Conservation (phyloP, 2,113 vertebrate species). For the Thalassoma bifasciatum region DNA sequence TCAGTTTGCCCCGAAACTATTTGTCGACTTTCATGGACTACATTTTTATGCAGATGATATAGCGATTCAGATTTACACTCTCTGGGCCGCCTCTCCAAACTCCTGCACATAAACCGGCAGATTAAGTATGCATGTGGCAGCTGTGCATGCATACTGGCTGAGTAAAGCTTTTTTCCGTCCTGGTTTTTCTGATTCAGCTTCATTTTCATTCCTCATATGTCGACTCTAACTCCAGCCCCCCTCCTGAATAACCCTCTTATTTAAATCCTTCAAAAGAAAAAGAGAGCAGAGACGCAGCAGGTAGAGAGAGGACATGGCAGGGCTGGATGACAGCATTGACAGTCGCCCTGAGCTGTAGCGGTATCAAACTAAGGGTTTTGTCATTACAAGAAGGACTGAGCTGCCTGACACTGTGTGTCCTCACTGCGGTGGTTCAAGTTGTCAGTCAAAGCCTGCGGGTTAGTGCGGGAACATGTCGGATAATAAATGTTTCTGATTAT, state of each 20-base stretch:
- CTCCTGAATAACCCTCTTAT: constrained; percentile 1
- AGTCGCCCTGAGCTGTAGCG: constrained; percentile 43
- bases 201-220: constrained; percentile 34
- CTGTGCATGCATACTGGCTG: background rate
- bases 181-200: constrained; percentile 7
- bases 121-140: constrained; percentile 9
- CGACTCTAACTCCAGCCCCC: constrained; percentile 10
- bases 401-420: constrained; percentile 30
- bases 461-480: background rate
- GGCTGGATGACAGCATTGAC: constrained; percentile 50
- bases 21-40: background rate
- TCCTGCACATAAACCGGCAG: background rate
- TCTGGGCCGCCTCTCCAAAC: background rate
- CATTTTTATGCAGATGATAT: background rate
- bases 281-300: constrained; percentile 17
- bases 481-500: constrained; percentile 4
- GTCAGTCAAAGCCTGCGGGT: constrained; percentile 30
- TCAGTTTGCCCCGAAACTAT: background rate
- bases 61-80: background rate
- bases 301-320: constrained; percentile 37
- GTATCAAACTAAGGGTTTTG: constrained; percentile 54
- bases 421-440: constrained; percentile 27
- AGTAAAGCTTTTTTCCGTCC: constrained; percentile 26
- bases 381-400: constrained; percentile 27
- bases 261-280: constrained; percentile 38